phyloP scores from a whole-genome alignment of 2,888 invertebrate species.

The Lasioglossum morio region DNA sequence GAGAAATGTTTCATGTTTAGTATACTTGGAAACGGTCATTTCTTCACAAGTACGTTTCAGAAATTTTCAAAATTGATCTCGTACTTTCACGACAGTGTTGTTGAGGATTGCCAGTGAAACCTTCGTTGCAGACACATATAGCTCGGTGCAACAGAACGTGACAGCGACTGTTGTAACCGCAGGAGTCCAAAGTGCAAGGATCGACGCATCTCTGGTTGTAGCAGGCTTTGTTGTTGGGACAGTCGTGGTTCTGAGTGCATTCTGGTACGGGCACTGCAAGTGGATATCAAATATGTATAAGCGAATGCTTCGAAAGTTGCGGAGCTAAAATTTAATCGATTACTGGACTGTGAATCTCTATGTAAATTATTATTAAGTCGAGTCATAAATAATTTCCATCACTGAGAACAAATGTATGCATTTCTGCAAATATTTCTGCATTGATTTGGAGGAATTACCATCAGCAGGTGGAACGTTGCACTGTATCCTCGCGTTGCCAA shows the following conservation, averaged over 20 bases:
- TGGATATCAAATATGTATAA: constrained; percentile 41
- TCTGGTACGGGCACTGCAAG: constrained; percentile 87
- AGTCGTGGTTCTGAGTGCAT: constrained; percentile 91
- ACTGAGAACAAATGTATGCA: background rate
- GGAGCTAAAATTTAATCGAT: no score
- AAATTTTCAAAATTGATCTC: constrained; percentile 72
- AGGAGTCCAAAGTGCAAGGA: constrained; percentile 90
- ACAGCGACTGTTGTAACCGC: constrained; percentile 92
- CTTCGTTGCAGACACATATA: constrained; percentile 92
- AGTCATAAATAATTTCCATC: no score
- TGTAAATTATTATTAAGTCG: no score
- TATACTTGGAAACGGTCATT: background rate
- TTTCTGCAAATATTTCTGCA: no score
- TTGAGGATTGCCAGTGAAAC: constrained; percentile 94
- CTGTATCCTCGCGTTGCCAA: constrained; percentile 91
- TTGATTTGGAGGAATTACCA: constrained; percentile 42
- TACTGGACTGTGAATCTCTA: no score
- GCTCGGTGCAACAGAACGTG: constrained; percentile 92
- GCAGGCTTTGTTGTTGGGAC: constrained; percentile 93
- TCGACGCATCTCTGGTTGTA: constrained; percentile 90
- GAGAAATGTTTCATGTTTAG: background rate
- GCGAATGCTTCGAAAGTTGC: background rate
- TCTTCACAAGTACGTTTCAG: background rate
- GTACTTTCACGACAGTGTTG: constrained; percentile 91
- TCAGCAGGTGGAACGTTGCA: constrained; percentile 86